Evolutionary conservation across 1,140 invertebrate genomes (phyloP).

Genomic region (Charaxes varanes): DNA sequence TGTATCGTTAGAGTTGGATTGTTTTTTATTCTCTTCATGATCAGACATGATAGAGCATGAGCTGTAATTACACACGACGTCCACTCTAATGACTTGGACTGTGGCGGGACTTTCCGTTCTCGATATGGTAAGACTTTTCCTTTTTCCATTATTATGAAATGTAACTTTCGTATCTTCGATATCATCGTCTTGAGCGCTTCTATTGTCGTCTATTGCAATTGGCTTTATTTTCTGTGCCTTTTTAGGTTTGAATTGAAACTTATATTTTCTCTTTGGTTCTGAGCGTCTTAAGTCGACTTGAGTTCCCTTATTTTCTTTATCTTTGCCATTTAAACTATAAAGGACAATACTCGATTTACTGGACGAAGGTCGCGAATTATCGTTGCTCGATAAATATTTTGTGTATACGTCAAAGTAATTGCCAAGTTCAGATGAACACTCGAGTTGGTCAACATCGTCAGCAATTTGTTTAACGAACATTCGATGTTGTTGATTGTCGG

Average conservation of each 20-base stretch:
- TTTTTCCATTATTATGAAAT: slow-evolving; percentile 55
- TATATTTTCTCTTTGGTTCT: slow-evolving; percentile 22
- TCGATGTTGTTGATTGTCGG: slow-evolving; percentile 39
- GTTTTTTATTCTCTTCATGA: slow-evolving; percentile 36
- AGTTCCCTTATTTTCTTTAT: slow-evolving; percentile 32
- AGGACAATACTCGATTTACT: slow-evolving; percentile 41
- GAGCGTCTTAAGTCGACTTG: slow-evolving; percentile 27
- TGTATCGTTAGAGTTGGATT: slow-evolving; percentile 10
- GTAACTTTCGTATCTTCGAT: slow-evolving; percentile 39
- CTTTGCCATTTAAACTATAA: slow-evolving; percentile 17
- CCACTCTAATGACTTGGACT: slow-evolving; percentile 66
- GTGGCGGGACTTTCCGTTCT: slow-evolving; percentile 63
- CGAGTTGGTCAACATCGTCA: slow-evolving; percentile 28
- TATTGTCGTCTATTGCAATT: slow-evolving; percentile 17
- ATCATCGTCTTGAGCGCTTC: slow-evolving; percentile 19
- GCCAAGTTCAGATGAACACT: slow-evolving; percentile 36
- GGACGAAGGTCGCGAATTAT: slow-evolving; percentile 39
- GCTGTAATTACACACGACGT: slow-evolving; percentile 58
- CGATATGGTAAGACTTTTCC: slow-evolving; percentile 66
- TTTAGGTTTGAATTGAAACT: slow-evolving; percentile 10
- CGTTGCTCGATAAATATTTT: slow-evolving; percentile 44
- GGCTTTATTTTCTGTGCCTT: slow-evolving; percentile 17
- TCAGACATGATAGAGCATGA: slow-evolving; percentile 36
- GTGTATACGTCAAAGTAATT: slow-evolving; percentile 58
- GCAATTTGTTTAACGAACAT: slow-evolving; percentile 61